Evolutionary conservation across 2,113 vertebrate genomes (phyloP).

Genomic region (Enhydra lutris): DNA sequence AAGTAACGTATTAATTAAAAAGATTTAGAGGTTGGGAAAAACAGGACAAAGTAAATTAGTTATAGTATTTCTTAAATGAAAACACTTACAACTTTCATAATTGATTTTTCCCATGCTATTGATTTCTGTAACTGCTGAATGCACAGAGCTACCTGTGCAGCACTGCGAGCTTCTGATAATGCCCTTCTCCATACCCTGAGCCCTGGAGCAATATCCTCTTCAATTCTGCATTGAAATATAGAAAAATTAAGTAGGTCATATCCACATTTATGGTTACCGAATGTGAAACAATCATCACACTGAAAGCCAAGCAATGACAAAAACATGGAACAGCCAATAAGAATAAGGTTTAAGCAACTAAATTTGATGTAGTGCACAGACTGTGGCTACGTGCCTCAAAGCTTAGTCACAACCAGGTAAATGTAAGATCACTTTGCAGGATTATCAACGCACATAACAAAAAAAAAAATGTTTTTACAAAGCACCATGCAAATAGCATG

Average conservation of each 20-base stretch:
- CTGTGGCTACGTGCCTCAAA: constrained; percentile 88
- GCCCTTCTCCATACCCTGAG: constrained; percentile 98
- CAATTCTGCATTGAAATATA: constrained; percentile 87
- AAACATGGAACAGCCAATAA: constrained; percentile 88
- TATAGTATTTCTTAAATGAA: constrained; percentile 76
- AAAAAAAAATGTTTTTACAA: constrained; percentile 83
- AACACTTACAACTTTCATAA: constrained; percentile 99
- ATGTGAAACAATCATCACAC: constrained; percentile 86
- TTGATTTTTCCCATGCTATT: constrained; percentile 99
- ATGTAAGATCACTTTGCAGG: constrained; percentile 86
- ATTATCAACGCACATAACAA: constrained; percentile 86
- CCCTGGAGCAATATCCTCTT: constrained; percentile 98
- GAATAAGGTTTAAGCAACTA: constrained; percentile 89
- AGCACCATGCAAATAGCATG: constrained; percentile 90
- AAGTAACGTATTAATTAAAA: constrained; percentile 64
- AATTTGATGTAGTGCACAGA: constrained; percentile 90
- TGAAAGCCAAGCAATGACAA: constrained; percentile 91
- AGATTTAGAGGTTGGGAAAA: constrained; percentile 55
- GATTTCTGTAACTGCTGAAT: constrained; percentile 99
- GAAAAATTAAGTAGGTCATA: constrained; percentile 81
- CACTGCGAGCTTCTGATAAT: constrained; percentile 93
- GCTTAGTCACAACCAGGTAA: constrained; percentile 88
- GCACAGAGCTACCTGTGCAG: constrained; percentile 97
- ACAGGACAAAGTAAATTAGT: constrained; percentile 63
- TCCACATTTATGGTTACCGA: constrained; percentile 70